Base-by-base conservation (phyloP, 2,113 vertebrate genomes). In the Notothenia rossii region DNA sequence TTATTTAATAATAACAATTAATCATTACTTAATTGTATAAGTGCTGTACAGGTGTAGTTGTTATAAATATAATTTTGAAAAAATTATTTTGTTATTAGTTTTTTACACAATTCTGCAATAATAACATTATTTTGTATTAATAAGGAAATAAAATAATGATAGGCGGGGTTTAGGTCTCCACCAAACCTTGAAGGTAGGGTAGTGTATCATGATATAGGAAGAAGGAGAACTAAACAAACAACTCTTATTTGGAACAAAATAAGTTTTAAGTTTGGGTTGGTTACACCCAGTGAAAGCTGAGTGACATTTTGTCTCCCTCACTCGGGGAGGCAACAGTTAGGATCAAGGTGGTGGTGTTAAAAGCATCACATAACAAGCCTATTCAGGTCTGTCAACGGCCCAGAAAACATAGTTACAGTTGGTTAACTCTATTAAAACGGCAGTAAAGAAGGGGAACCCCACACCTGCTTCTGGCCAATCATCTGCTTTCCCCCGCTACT, bases 351-450 rank as follows among this genome's bases (percentile, higher is more conserved):
- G 77, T 74, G 71, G 53, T 83, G 85, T 81, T 82, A 3, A 45
- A 86, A 89, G 72, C 67, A 8, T 92, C 89, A 72, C 82, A 64
- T 90, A 91, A 91, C 71, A 48, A 58, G 85, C 81, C 89, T 87
- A 90, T 89, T 62, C 66, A 85, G 82, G 66, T 72, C 75, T 83
- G 66, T 84, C 74, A 64, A 54, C 36, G 7, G 7, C 5, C 36
- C 36, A 40, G 36, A 40, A 7, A 40, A 40, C 7, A 6, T 40
- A 40, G 36, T 40, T 40, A 40, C 7, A 40, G 36, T 40, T 71
- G 71, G 73, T 69, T 45, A 14, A 22, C 58, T 51, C 10, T 46
- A 33, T 75, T 68, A 9, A 22, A 77, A 75, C n/a, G 1, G 45
- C 33, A 15, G 20, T 5, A 4, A 46, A 5, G 14, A 2, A 60